phyloP scores from a whole-genome alignment of 30 jellyfish, hydroid and myxozoan genomes.

The Aurelia coerulea region DNA sequence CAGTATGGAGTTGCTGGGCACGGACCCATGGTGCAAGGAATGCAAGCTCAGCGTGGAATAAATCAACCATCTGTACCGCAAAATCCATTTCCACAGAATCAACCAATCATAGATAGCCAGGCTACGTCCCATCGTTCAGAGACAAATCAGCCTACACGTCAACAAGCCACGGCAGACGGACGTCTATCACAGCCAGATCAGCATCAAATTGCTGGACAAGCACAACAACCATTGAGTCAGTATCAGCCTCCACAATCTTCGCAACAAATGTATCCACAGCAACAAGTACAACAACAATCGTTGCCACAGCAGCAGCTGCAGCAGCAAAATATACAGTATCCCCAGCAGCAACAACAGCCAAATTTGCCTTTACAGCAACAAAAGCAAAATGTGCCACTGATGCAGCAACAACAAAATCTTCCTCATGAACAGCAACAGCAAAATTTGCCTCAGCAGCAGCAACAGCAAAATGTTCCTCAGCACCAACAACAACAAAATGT shows the following conservation, averaged over 20 bases:
- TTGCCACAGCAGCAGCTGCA: background rate
- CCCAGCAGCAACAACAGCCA: background rate
- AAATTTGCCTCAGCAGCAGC: background rate
- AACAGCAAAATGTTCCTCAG: background rate
- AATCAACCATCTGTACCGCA: too few relatives aligned
- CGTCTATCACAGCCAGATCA: background rate
- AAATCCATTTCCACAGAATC: too few relatives aligned
- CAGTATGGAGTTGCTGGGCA: too few relatives aligned
- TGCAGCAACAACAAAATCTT: background rate
- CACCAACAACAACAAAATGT: background rate
- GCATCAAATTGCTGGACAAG: background rate
- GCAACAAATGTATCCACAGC: background rate
- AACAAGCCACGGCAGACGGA: background rate
- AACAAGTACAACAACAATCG: background rate
- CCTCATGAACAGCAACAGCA: background rate
- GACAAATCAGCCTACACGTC: background rate
- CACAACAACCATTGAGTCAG: background rate
- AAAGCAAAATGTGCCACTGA: background rate
- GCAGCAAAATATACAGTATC: background rate
- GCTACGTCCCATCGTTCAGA: too few relatives aligned
- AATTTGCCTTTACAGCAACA: background rate
- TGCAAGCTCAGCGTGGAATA: too few relatives aligned
- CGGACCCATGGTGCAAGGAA: too few relatives aligned
- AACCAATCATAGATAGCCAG: too few relatives aligned
- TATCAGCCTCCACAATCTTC: background rate